These are phyloP conservation scores for Cydia fagiglandana DNA, from an alignment of 1,140 invertebrate genomes.

Conservation along the genomic window DNA sequence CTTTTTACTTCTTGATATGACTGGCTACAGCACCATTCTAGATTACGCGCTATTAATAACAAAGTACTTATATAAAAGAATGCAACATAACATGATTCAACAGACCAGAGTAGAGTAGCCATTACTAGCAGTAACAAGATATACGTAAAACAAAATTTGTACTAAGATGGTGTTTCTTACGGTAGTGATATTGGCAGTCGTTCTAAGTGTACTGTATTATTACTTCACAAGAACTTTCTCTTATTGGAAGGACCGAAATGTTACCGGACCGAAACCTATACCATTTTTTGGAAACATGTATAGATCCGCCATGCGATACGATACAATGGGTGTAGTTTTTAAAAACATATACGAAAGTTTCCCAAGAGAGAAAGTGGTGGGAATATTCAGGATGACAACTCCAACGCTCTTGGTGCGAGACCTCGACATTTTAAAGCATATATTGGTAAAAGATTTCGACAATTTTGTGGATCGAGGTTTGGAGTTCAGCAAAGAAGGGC, in stretches of 20 bases:
- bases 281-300: slow-evolving; percentile 46
- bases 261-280: slow-evolving; percentile 40
- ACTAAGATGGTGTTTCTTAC: not conserved
- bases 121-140: too few relatives aligned
- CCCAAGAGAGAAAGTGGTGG: slow-evolving; percentile 56
- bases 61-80: too few relatives aligned
- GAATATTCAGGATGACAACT: slow-evolving; percentile 59
- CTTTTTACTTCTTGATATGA: too few relatives aligned
- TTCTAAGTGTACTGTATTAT: slow-evolving; percentile 21
- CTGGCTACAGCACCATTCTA: too few relatives aligned
- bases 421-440: slow-evolving; percentile 80
- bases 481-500: slow-evolving; percentile 74
- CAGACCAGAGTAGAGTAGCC: too few relatives aligned
- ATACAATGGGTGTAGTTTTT: slow-evolving; percentile 38
- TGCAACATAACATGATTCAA: too few relatives aligned
- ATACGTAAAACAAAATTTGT: too few relatives aligned
- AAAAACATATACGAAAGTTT: slow-evolving; percentile 46
- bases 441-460: slow-evolving; percentile 81
- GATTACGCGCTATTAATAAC: too few relatives aligned
- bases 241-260: slow-evolving; percentile 47
- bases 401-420: slow-evolving; percentile 79
- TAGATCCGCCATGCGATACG: slow-evolving; percentile 38
- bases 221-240: slow-evolving; percentile 46
- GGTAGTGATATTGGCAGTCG: not conserved
- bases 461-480: slow-evolving; percentile 76